Conservation (phyloP, 1,140 invertebrate species). For the Hestina assimilis region DNA sequence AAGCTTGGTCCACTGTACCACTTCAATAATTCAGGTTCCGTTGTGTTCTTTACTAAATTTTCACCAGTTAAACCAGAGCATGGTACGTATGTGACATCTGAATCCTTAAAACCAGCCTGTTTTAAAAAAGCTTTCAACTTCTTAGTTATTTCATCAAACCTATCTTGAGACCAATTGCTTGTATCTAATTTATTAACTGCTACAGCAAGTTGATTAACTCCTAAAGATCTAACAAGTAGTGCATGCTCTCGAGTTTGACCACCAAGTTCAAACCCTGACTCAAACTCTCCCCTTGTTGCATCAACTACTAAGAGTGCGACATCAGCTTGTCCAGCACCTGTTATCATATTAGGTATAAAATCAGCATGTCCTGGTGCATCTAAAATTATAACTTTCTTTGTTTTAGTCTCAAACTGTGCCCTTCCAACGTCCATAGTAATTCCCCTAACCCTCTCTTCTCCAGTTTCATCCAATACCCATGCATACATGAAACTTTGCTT, state of each 20-base stretch:
- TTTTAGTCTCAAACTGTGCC: slow-evolving; percentile 94
- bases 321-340: slow-evolving; percentile 97
- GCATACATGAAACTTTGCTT: slow-evolving; percentile 99
- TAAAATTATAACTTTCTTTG: slow-evolving; percentile 90
- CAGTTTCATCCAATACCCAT: slow-evolving; percentile 99
- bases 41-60: slow-evolving; percentile 88
- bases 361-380: slow-evolving; percentile 99
- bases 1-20: slow-evolving; percentile 94
- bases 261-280: slow-evolving; percentile 98
- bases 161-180: slow-evolving; percentile 86
- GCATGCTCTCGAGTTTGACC: slow-evolving; percentile 99
- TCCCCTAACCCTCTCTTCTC: slow-evolving; percentile 92
- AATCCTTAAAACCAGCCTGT: slow-evolving; percentile 95
- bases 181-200: slow-evolving; percentile 93
- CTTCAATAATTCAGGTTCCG: slow-evolving; percentile 82
- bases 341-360: slow-evolving; percentile 99
- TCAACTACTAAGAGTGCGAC: slow-evolving; percentile 97
- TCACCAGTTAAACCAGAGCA: slow-evolving; percentile 97
- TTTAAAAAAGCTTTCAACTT: slow-evolving; percentile 94
- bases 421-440: slow-evolving; percentile 99
- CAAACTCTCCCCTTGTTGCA: slow-evolving; percentile 97
- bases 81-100: slow-evolving; percentile 94
- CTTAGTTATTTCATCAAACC: slow-evolving; percentile 91
- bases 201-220: slow-evolving; percentile 91
- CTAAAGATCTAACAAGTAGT: slow-evolving; percentile 91